A percentile compares a stretch with the other conserved stretches of the same genome.
phyloP scores from a whole-genome alignment of 2,113 vertebrate genomes.

The Eptatretus burgeri region DNA sequence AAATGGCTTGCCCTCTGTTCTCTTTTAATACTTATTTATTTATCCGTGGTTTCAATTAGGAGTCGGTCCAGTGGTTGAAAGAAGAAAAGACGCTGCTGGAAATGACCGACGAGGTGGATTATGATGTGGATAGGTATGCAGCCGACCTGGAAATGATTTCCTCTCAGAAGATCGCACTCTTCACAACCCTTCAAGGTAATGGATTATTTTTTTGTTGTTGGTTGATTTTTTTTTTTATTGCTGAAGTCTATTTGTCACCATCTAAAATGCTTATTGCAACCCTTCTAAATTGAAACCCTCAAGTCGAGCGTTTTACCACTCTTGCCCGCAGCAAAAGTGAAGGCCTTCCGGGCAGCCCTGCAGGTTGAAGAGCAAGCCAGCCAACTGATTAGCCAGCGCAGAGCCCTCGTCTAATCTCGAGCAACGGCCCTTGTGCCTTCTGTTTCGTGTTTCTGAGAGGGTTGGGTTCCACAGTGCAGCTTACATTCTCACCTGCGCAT shows the following conservation, averaged over 20 bases:
- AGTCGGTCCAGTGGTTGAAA: conserved; percentile 81
- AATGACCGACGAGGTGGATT: conserved; percentile 96
- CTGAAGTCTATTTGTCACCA: too few species aligned
- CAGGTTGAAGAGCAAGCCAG: conserved; percentile 93
- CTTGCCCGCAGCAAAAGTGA: conserved; percentile 53
- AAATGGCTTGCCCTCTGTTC: conserved; percentile 6
- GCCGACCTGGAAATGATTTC: conserved; percentile 84
- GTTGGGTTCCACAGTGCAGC: too few species aligned
- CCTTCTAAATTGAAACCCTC: too few species aligned
- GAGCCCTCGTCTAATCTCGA: conserved; percentile 14
- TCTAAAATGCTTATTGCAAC: too few species aligned
- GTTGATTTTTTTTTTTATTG: too few species aligned
- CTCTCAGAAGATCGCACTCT: conserved; percentile 81
- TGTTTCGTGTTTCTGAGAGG: too few species aligned
- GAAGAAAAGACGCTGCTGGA: conserved; percentile 75
- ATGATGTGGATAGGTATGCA: conserved; percentile 71
- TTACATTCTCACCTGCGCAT: too few species aligned
- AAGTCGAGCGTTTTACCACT: background rate
- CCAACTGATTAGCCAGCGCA: conserved; percentile 40
- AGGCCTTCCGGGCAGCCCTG: conserved; percentile 62
- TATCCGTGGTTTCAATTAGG: conserved; percentile 19
- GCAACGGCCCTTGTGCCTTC: too few species aligned
- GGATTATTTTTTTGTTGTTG: too few species aligned
- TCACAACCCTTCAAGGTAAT: conserved; percentile 64
- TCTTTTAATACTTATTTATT: background rate